Evolutionary conservation across 2,113 vertebrate species (phyloP).

Genomic region (Cricetomys ansorgei): DNA sequence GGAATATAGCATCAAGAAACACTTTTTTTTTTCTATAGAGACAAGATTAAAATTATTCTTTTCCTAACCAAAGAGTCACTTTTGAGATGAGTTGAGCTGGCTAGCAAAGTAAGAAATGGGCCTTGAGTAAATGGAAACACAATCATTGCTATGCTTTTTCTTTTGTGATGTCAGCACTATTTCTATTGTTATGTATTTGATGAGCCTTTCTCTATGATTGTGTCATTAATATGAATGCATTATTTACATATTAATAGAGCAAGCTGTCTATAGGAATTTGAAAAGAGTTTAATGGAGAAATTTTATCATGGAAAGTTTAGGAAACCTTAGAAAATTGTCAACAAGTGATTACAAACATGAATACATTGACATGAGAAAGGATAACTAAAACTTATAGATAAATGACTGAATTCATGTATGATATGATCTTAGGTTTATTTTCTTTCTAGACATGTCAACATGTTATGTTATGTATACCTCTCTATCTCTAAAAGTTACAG

Average conservation of each 20-base stretch:
- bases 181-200: slow-evolving; percentile 71
- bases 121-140: slow-evolving; percentile 46
- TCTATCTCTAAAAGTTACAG: slow-evolving; percentile 10
- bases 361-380: slow-evolving; percentile 63
- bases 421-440: background rate
- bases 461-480: slow-evolving; percentile 23
- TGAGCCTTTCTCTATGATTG: slow-evolving; percentile 10
- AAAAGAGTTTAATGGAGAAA: slow-evolving; percentile 33
- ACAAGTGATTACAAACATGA: slow-evolving; percentile 25
- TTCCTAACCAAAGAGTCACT: slow-evolving; percentile 11
- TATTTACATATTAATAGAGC: slow-evolving; percentile 63
- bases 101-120: slow-evolving; percentile 15
- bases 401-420: slow-evolving; percentile 57
- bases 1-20: background rate
- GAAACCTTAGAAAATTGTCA: slow-evolving; percentile 55
- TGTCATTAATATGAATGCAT: slow-evolving; percentile 63
- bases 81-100: background rate
- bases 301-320: slow-evolving; percentile 51
- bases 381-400: slow-evolving; percentile 48
- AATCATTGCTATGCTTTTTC: slow-evolving; percentile 14
- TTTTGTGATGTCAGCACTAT: slow-evolving; percentile 38
- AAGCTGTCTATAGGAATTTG: slow-evolving; percentile 46
- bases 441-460: slow-evolving; percentile 40
- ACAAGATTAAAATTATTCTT: background rate
- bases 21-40: background rate